Evolutionary conservation across 2,113 vertebrate genomes (phyloP), one percentile per base, ranked within the genome.

Genomic region (Anoura caudifer): DNA sequence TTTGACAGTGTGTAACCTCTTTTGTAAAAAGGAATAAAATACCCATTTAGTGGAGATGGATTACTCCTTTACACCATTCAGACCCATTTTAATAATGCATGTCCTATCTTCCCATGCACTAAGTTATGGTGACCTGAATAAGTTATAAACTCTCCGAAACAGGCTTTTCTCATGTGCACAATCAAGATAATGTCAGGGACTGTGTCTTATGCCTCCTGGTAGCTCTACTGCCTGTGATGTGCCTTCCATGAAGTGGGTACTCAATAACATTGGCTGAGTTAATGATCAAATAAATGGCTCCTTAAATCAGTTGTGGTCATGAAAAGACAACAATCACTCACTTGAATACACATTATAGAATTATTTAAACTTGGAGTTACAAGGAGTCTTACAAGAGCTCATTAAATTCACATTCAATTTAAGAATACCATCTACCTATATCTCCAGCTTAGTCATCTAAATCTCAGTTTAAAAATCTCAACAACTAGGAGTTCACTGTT

Each of bases 21-120:
- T 97, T 87, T 98, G 97, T 90, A 97, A 98, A 97, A 90, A 75
- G 45, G 59, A 93, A 67, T 41, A 81, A 97, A 91, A 96, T 83
- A 63, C 38, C 33, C 82, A 96, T 94, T 94, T 94, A 73, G 24
- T 87, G 24, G 38, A 87, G 50, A 96, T 92, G 75, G 88, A 96
- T 96, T 85, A 85, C 94, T 93, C 85, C 87, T 93, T 97, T 79
- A 86, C 54, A 93, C 69, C 63, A 86, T 85, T 93, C 41, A 59
- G 67, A 12, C 70, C 87, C 38, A 86, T 94, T 97, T 94, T 93
- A 94, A 96, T 96, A 92, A 94, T 96, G 15, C 75, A 95, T 91
- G 67, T 26, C 17, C 72, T 94, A 67, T 92, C 70, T 95, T 90
- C 38, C 22, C 76, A 88, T 83, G 26, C 80, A 88, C 59, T 88